A percentile compares a stretch with the other conserved stretches of the same genome.
phyloP scores from a whole-genome alignment of 2,888 invertebrate genomes.

The Sisyra nigra region DNA sequence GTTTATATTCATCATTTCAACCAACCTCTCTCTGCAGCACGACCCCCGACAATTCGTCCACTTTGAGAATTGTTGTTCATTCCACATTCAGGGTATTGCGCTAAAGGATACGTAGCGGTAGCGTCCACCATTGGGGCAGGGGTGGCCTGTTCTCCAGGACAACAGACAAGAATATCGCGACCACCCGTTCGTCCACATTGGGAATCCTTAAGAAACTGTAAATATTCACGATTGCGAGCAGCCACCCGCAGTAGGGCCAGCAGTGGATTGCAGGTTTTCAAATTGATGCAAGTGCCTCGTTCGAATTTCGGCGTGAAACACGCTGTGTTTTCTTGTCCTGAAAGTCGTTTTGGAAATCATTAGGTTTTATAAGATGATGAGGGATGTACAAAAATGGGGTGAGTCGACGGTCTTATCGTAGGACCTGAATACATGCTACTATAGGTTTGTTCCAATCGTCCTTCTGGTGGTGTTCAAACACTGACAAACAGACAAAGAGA shows the following conservation, averaged over 20 bases:
- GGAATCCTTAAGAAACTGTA: not conserved
- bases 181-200: not conserved
- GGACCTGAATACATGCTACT: too few relatives aligned
- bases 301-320: not conserved
- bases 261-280: conserved; percentile 2
- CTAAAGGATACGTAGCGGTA: too few relatives aligned
- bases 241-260: not conserved
- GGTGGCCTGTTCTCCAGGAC: not conserved
- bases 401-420: too few relatives aligned
- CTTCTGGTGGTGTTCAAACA: too few relatives aligned
- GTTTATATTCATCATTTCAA: not conserved
- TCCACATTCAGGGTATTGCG: too few relatives aligned
- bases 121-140: not conserved
- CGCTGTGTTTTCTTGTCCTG: not conserved
- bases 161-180: not conserved
- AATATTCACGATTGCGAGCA: not conserved
- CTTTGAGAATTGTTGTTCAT: too few relatives aligned
- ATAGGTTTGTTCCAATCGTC: too few relatives aligned
- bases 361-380: too few relatives aligned
- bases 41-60: too few relatives aligned
- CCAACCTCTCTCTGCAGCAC: too few relatives aligned
- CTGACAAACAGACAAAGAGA: too few relatives aligned
- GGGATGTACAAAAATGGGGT: too few relatives aligned
- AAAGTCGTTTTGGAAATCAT: not conserved
- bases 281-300: not conserved